These are phyloP conservation scores for Trisateles emortualis DNA, from an alignment of 2,888 invertebrate species.

Conservation along the genomic window DNA sequence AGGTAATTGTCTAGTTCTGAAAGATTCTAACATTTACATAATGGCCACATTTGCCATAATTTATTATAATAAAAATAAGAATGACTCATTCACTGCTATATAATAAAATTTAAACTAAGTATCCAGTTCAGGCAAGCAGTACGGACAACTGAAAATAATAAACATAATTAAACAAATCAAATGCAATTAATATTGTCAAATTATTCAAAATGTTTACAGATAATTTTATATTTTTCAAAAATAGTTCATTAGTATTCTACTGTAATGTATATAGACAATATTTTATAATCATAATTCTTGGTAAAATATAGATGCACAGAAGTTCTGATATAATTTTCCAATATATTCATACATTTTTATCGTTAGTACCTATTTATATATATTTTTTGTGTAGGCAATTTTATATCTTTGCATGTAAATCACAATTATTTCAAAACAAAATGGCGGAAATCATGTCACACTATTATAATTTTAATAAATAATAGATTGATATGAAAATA, in stretches of 20 bases:
- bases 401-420: background rate
- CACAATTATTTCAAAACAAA: background rate
- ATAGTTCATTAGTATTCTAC: constrained; percentile 44
- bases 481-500: background rate
- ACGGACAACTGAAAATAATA: constrained; percentile 54
- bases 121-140: constrained; percentile 66
- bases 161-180: constrained; percentile 34
- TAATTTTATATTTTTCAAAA: constrained; percentile 40
- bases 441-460: background rate
- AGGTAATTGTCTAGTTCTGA: constrained; percentile 45
- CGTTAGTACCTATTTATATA: background rate
- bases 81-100: constrained; percentile 61
- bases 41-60: constrained; percentile 34
- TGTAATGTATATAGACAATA: constrained; percentile 45
- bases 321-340: constrained; percentile 4
- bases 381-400: background rate
- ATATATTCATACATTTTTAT: constrained; percentile 12
- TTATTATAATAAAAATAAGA: constrained; percentile 53
- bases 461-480: background rate
- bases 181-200: constrained; percentile 32
- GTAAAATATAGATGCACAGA: constrained; percentile 10
- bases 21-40: constrained; percentile 56
- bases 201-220: constrained; percentile 25
- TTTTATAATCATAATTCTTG: constrained; percentile 27
- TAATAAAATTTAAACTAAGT: constrained; percentile 58